Conservation (phyloP, 2,888 invertebrate genomes). For the Scaeva pyrastri region DNA sequence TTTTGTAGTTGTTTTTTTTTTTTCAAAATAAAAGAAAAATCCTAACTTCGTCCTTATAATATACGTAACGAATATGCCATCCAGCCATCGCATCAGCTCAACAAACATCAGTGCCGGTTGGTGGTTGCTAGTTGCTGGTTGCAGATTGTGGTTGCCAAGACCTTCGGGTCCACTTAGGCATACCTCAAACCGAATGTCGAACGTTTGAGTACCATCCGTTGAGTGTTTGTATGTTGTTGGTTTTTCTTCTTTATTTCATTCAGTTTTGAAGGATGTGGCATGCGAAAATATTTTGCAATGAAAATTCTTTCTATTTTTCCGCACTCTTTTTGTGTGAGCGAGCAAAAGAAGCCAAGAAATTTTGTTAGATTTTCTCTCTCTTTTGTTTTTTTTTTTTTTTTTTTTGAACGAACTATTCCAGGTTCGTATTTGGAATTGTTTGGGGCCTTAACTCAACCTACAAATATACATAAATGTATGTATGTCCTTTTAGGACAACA, state of each 20-base stretch:
- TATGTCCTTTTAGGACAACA: too few species aligned
- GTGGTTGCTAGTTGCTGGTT: background rate
- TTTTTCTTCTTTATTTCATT: background rate
- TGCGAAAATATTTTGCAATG: conserved; percentile 62
- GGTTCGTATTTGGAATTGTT: background rate
- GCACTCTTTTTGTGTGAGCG: too few species aligned
- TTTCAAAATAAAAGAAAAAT: conserved; percentile 17
- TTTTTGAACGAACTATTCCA: too few species aligned
- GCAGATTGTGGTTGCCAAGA: conserved; percentile 26
- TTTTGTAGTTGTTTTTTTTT: background rate
- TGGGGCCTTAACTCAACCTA: background rate
- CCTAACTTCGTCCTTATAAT: conserved; percentile 46
- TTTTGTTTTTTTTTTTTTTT: too few species aligned
- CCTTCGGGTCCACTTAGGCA: conserved; percentile 69
- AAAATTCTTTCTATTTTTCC: conserved; percentile 44
- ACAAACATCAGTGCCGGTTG: conserved; percentile 22
- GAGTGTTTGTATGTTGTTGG: conserved; percentile 11
- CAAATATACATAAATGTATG: too few species aligned
- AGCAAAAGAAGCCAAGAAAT: conserved; percentile 43
- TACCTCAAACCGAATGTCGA: conserved; percentile 63
- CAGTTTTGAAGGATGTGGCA: conserved; percentile 35
- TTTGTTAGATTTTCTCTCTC: conserved; percentile 32
- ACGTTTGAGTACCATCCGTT: conserved; percentile 56
- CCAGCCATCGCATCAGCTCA: too few species aligned
- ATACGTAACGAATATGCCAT: conserved; percentile 18